These are phyloP conservation scores for Lipophrys pholis DNA, from an alignment of 2,113 vertebrate genomes.

Conservation along the genomic window DNA sequence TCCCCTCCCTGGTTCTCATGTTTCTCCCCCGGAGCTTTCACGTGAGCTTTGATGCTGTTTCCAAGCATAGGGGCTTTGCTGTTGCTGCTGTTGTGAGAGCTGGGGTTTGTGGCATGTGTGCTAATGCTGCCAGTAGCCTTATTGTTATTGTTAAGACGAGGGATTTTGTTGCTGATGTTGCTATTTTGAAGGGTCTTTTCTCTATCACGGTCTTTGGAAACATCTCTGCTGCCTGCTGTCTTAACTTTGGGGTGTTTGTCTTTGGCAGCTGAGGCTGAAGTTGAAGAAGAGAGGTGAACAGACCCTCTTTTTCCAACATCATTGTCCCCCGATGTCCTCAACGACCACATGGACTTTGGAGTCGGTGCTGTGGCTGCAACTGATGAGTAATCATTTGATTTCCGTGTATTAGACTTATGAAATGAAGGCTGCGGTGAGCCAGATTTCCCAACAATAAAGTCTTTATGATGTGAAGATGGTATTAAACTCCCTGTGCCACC, in stretches of 20 bases:
- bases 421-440: conserved; percentile 68
- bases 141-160: conserved; percentile 73
- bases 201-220: conserved; percentile 77
- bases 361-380: conserved; percentile 63
- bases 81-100: conserved; percentile 73
- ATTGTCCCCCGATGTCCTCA: conserved; percentile 67
- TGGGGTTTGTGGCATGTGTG: conserved; percentile 51
- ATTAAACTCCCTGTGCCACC: conserved; percentile 67
- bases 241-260: conserved; percentile 83
- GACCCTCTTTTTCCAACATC: conserved; percentile 77
- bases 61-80: conserved; percentile 67
- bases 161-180: conserved; percentile 71
- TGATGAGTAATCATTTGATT: conserved; percentile 77
- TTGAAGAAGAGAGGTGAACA: conserved; percentile 58
- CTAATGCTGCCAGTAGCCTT: conserved; percentile 68
- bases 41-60: conserved; percentile 74
- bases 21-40: conserved; percentile 74
- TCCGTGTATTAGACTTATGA: conserved; percentile 74
- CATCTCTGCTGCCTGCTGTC: conserved; percentile 74
- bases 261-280: conserved; percentile 78
- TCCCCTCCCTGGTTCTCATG: conserved; percentile 80
- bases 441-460: conserved; percentile 72
- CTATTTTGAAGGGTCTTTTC: conserved; percentile 76
- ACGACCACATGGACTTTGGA: conserved; percentile 76
- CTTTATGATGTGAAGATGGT: conserved; percentile 83